A percentile compares a stretch with the other conserved stretches of the same genome.
These are phyloP conservation scores for Camponotus vicinus DNA, from an alignment of 1,140 invertebrate genomes.

Conservation along the genomic window DNA sequence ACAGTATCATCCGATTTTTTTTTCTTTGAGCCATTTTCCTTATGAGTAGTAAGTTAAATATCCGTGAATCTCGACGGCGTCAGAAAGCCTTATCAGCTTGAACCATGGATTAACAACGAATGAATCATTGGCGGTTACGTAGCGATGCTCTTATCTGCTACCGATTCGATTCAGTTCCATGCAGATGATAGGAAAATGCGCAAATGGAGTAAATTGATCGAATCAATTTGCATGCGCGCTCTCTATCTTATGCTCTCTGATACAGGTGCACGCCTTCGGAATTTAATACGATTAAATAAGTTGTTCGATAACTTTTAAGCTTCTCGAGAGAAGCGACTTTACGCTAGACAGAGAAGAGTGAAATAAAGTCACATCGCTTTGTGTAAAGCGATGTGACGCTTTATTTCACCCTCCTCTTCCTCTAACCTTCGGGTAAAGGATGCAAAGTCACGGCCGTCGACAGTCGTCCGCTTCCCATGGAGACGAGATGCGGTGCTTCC, in stretches of 20 bases:
- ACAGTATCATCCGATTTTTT: background rate
- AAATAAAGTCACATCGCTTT: conserved; percentile 4
- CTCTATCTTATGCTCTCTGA: background rate
- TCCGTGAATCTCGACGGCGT: conserved; percentile 35
- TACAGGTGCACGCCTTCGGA: background rate
- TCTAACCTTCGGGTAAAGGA: conserved; percentile 92
- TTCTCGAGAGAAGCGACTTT: background rate
- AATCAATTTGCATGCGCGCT: background rate
- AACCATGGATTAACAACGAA: conserved; percentile 60
- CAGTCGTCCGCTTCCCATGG: conserved; percentile 94
- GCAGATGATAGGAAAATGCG: background rate
- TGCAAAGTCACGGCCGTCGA: conserved; percentile 96
- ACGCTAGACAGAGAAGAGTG: background rate
- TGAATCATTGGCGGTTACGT: conserved; percentile 64
- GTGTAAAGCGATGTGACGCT: background rate
- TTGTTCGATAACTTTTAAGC: background rate
- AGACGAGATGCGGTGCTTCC: conserved; percentile 95
- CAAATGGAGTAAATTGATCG: background rate
- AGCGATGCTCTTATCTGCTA: conserved; percentile 49
- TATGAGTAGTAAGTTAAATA: background rate
- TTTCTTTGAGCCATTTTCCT: background rate
- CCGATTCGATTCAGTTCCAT: conserved; percentile 30
- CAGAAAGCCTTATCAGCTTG: conserved; percentile 62
- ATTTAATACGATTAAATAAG: background rate
- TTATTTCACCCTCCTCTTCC: too few relatives aligned